Conservation (phyloP, 2,888 invertebrate genomes). For the Hedychridium roseum region DNA sequence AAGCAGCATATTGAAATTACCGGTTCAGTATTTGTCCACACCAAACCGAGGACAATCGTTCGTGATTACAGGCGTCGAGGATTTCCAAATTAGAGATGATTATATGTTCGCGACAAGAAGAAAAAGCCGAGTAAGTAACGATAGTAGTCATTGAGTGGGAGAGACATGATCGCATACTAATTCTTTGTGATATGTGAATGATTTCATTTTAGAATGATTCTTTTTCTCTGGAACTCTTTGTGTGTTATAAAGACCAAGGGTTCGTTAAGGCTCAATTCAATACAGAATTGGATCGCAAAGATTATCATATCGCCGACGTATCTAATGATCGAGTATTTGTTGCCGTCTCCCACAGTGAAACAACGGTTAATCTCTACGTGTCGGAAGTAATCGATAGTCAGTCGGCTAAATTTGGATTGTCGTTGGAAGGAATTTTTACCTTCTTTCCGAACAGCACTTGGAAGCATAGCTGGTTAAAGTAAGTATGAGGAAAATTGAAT, state of each 20-base stretch:
- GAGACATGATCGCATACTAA: too few relatives aligned
- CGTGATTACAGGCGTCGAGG: conserved; percentile 75
- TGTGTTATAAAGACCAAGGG: conserved; percentile 77
- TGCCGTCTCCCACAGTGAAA: conserved; percentile 80
- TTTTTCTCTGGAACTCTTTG: conserved; percentile 71
- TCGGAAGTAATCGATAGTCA: conserved; percentile 75
- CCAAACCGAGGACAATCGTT: too few relatives aligned
- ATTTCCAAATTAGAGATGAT: conserved; percentile 84
- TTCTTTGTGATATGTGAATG: too few relatives aligned
- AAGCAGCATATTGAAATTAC: conserved; percentile 66
- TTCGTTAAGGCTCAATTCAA: conserved; percentile 82
- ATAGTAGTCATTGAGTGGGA: too few relatives aligned
- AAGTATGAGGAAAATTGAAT: conserved; percentile 56
- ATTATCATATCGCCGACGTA: conserved; percentile 86
- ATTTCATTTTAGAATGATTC: conserved; percentile 5
- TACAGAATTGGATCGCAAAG: conserved; percentile 70
- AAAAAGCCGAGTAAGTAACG: conserved; percentile 11
- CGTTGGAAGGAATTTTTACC: conserved; percentile 81
- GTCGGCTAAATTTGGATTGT: conserved; percentile 75
- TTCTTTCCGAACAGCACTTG: conserved; percentile 85
- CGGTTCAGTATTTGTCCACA: too few relatives aligned
- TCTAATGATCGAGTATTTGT: conserved; percentile 82
- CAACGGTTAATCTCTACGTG: conserved; percentile 80
- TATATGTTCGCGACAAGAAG: conserved; percentile 86
- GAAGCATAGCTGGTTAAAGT: conserved; percentile 85